Evolutionary conservation across 2,113 vertebrate species (phyloP).

Genomic region (Sinocyclocheilus rhinocerous): DNA sequence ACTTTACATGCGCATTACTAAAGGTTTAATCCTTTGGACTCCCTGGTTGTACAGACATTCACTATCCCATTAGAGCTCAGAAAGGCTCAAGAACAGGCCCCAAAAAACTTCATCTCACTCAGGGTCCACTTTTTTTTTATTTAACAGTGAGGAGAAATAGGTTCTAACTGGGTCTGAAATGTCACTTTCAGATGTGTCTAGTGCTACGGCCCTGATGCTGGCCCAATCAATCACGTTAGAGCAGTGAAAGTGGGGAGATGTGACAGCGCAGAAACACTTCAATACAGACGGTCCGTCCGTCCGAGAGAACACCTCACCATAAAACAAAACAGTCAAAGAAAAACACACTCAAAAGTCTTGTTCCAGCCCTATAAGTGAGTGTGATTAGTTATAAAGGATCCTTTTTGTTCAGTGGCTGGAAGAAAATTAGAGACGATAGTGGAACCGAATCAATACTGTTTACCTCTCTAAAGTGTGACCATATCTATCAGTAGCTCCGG

Average conservation of each 20-base stretch:
- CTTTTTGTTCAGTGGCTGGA: conserved; percentile 72
- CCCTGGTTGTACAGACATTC: conserved; percentile 71
- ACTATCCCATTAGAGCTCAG: conserved; percentile 71
- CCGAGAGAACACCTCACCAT: conserved; percentile 57
- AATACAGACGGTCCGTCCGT: conserved; percentile 63
- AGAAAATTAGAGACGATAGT: conserved; percentile 79
- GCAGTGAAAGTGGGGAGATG: conserved; percentile 68
- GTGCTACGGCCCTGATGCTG: conserved; percentile 65
- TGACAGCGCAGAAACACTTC: conserved; percentile 74
- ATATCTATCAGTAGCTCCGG: conserved; percentile 79
- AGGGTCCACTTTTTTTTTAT: conserved; percentile 62
- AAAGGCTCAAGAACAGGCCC: conserved; percentile 67
- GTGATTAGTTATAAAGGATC: conserved; percentile 80
- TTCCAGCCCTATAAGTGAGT: conserved; percentile 71
- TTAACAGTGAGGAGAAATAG: conserved; percentile 69
- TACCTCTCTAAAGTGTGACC: conserved; percentile 81
- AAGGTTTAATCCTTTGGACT: conserved; percentile 70
- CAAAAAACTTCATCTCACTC: conserved; percentile 63
- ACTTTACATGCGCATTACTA: conserved; percentile 70
- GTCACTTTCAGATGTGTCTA: conserved; percentile 69
- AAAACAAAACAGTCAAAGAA: conserved; percentile 47
- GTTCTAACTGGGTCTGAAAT: conserved; percentile 74
- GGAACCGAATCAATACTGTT: conserved; percentile 81
- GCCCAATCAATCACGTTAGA: conserved; percentile 71
- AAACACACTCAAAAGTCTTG: conserved; percentile 45